A percentile compares a stretch with the other conserved stretches of the same genome.
Evolutionary conservation across 2,888 invertebrate genomes (phyloP).

Genomic region (Julus scanicus): DNA sequence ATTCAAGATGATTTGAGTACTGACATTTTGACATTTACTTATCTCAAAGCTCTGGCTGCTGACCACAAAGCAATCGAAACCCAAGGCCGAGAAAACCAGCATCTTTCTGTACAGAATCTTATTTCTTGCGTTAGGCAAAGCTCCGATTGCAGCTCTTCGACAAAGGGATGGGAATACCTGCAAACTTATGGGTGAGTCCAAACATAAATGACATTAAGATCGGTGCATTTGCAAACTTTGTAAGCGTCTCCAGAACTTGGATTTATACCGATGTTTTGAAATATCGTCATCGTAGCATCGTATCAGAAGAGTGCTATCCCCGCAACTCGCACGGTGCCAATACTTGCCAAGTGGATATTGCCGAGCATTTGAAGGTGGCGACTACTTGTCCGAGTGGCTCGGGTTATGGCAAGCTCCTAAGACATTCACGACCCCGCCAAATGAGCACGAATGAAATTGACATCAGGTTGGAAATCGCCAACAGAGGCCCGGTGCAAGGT

Average conservation of each 20-base stretch:
- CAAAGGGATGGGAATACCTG: slow-evolving; percentile 21
- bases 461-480: background rate
- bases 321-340: background rate
- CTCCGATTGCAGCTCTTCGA: background rate
- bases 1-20: background rate
- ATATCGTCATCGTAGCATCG: background rate
- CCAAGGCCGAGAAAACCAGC: background rate
- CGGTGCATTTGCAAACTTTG: no score
- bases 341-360: slow-evolving; percentile 4
- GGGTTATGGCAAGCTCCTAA: background rate
- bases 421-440: background rate
- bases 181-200: background rate
- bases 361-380: background rate
- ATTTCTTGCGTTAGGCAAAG: background rate
- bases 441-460: background rate
- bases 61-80: background rate
- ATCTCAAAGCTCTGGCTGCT: background rate
- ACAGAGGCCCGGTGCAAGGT: slow-evolving; percentile 46
- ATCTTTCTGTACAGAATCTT: background rate
- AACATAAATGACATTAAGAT: background rate
- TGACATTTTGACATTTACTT: background rate
- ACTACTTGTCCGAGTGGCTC: background rate
- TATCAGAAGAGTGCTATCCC: slow-evolving; percentile 40
- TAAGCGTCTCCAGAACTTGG: no score
- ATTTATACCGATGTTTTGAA: background rate